Base-by-base conservation (phyloP, 2,113 vertebrate genomes). In the Mugil cephalus region DNA sequence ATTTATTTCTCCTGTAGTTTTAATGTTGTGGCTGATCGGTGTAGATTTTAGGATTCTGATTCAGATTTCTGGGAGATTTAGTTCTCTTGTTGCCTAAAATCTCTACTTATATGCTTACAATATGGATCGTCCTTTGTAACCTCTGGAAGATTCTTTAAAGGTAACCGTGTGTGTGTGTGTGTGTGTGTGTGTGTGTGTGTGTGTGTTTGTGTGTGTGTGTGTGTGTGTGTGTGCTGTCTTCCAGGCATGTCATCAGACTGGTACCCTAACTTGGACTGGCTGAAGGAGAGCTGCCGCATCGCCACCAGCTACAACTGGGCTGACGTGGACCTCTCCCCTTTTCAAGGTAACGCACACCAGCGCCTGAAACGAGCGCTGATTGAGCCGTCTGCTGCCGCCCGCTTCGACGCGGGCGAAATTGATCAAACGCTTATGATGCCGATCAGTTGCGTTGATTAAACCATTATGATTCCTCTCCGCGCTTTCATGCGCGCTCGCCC, bases 281-380 rank as follows among this genome's bases (percentile, higher is more conserved):
- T 96, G 46, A 96, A 95, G 78, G 95, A 96, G 90, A 96, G 95
- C 90, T 96, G 95, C 90, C 94, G 95, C 70, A 95, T 96, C 50
- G 95, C 95, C 66, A 95, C 94, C 88, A 95, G 95, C 89, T 95
- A 95, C 92, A 96, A 96, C 88, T 96, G 95, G 95, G 93, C 95
- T 60, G 95, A 96, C 8, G 95, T 96, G 56, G 95, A 96, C 83
- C 95, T 96, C 87, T 95, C 95, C 39, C 95, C 96, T 18, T 96
- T 96, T 77, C 95, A 96, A 95, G 95, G 95, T 96, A 75, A 79
- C 73, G 38, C 35, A 38, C 39, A 42, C 66, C 35, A n/a, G n/a
- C n/a, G n/a, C n/a, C 46, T 63, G 54, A 69, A 65, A 69, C 30
- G 42, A 68, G 38, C 36, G 74, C 45, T 61, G 63, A 81, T 75